phyloP scores from a whole-genome alignment of 1,140 invertebrate genomes.

The Calosoma granatense region DNA sequence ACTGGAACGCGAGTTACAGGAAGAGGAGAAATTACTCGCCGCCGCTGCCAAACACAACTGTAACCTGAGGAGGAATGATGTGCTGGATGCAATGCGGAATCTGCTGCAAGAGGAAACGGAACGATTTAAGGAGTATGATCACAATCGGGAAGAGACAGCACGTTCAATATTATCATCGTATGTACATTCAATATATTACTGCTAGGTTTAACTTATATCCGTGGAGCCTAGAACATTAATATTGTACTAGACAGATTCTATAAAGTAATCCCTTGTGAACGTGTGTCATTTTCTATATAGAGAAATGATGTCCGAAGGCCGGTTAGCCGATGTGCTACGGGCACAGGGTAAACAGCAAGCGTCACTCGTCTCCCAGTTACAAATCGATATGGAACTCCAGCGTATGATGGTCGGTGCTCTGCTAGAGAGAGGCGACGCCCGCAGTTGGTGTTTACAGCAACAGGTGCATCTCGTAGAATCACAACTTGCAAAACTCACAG shows the following conservation, averaged over 20 bases:
- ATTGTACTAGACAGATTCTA: not conserved
- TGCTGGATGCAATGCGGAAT: conserved; percentile 53
- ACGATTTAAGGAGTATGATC: conserved; percentile 26
- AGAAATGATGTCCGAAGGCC: conserved; percentile 44
- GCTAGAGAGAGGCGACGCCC: conserved; percentile 61
- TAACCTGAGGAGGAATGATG: conserved; percentile 36
- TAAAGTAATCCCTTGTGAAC: not conserved
- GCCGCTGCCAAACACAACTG: conserved; percentile 25
- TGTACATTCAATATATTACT: conserved; percentile 15
- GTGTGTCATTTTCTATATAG: conserved; percentile 26
- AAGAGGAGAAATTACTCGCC: conserved; percentile 40
- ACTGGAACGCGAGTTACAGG: conserved; percentile 50
- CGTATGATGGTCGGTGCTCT: conserved; percentile 61
- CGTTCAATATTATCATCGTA: conserved; percentile 29
- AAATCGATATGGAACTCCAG: conserved; percentile 59
- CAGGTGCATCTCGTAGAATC: conserved; percentile 68
- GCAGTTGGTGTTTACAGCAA: conserved; percentile 62
- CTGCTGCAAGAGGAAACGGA: conserved; percentile 49
- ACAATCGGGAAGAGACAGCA: conserved; percentile 25
- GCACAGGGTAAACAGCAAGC: conserved; percentile 48
- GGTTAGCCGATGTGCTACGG: conserved; percentile 47
- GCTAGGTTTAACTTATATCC: not conserved
- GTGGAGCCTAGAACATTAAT: not conserved
- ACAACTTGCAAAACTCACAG: conserved; percentile 62
- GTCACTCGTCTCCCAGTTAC: conserved; percentile 45